phyloP scores from a whole-genome alignment of 2,113 vertebrate species.

The Thunnus thynnus region DNA sequence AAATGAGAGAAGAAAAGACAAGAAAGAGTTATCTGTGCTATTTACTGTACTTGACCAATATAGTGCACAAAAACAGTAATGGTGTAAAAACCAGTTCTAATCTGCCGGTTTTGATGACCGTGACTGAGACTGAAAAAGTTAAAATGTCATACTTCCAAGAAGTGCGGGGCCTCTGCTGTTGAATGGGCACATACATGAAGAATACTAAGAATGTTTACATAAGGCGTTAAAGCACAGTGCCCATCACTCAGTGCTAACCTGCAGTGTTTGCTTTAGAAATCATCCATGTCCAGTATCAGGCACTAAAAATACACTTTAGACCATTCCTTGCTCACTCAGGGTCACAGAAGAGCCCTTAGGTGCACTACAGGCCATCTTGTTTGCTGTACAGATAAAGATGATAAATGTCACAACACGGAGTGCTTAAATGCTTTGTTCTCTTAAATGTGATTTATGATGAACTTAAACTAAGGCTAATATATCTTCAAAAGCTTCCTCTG shows the following conservation, averaged over 20 bases:
- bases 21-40: no score
- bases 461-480: constrained; percentile 56
- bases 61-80: background rate
- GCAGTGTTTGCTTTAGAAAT: constrained; percentile 80
- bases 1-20: no score
- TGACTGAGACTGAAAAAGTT: background rate
- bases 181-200: constrained; percentile 45
- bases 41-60: background rate
- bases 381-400: constrained; percentile 69
- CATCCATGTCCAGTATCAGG: constrained; percentile 78
- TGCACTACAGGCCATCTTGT: constrained; percentile 56
- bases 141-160: background rate
- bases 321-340: constrained; percentile 52
- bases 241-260: constrained; percentile 66
- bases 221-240: constrained; percentile 67
- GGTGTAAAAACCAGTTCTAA: background rate
- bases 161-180: constrained; percentile 21
- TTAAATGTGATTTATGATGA: constrained; percentile 65
- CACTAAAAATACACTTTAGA: constrained; percentile 78
- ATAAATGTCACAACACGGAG: constrained; percentile 71
- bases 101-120: background rate
- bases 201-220: constrained; percentile 73
- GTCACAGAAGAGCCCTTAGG: constrained; percentile 60
- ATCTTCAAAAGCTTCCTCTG: constrained; percentile 58
- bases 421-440: constrained; percentile 68